phyloP scores from a whole-genome alignment of 92 coral and sea anemone genomes.

The Porites rus region DNA sequence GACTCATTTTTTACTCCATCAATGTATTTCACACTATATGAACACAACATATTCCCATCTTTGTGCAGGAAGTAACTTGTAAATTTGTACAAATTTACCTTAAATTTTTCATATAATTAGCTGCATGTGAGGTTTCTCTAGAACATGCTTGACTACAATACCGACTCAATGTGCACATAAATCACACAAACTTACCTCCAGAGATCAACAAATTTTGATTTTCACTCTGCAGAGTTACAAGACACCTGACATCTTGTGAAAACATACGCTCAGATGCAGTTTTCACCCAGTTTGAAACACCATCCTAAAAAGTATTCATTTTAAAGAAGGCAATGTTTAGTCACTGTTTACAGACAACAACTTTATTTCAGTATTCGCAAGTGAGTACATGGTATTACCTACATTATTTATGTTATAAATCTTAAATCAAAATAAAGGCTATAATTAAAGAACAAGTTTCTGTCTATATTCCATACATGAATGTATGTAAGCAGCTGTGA shows the following conservation, averaged over 20 bases:
- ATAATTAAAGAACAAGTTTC: too few species aligned
- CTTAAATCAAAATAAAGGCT: too few species aligned
- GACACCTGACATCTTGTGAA: conserved; percentile 50
- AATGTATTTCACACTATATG: neutral
- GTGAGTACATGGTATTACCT: too few species aligned
- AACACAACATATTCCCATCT: neutral
- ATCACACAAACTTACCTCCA: conserved; percentile 30
- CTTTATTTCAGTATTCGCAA: too few species aligned
- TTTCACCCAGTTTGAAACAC: conserved; percentile 43
- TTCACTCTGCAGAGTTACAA: conserved; percentile 20
- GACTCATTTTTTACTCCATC: too few species aligned
- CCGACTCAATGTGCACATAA: neutral
- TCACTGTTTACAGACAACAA: neutral
- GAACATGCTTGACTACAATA: neutral
- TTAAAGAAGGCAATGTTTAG: neutral
- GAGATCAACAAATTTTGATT: conserved; percentile 28
- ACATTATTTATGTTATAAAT: too few species aligned
- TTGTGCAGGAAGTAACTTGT: neutral
- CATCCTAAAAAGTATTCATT: conserved; percentile 19
- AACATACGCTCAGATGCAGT: conserved; percentile 45
- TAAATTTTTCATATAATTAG: too few species aligned
- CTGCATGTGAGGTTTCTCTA: neutral
- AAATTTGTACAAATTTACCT: too few species aligned
- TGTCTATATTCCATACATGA: too few species aligned
- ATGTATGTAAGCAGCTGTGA: too few species aligned